Conservation (phyloP, 2,113 vertebrate species). For the Euleptes europaea region DNA sequence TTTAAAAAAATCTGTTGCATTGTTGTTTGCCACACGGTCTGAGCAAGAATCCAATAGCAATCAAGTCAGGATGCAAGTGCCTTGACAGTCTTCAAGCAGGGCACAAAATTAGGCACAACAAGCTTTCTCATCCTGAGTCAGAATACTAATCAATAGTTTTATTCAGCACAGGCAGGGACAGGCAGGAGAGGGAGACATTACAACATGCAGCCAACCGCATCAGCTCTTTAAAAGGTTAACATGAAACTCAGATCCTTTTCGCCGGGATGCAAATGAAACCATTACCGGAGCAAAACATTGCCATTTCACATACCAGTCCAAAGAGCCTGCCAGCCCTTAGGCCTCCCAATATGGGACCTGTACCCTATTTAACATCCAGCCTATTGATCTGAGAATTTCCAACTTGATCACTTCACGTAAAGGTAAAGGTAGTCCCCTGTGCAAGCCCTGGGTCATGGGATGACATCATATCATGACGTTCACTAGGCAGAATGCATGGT, state of each 20-base stretch:
- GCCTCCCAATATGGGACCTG: slow-evolving; percentile 1
- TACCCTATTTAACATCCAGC: not conserved
- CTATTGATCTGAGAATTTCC: slow-evolving; percentile 8
- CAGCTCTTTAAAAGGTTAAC: slow-evolving; percentile 30
- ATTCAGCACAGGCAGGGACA: not conserved
- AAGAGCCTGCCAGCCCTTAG: not conserved
- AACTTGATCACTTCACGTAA: not conserved
- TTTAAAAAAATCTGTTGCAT: not conserved
- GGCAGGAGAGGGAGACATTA: slow-evolving; percentile 2
- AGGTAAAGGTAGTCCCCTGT: no score
- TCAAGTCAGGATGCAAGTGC: not conserved
- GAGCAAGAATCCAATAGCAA: slow-evolving; percentile 4
- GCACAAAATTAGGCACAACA: not conserved
- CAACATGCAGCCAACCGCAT: slow-evolving; percentile 6
- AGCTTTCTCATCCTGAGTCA: not conserved
- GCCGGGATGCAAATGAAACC: slow-evolving; percentile 8
- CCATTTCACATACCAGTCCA: not conserved
- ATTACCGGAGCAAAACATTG: slow-evolving; percentile 28
- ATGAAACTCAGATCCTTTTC: slow-evolving; percentile 21
- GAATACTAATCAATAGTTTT: not conserved
- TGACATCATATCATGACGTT: no score
- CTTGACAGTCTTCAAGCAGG: not conserved
- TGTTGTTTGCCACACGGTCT: not conserved
- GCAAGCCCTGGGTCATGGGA: no score
- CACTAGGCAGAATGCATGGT: no score